Conservation (phyloP, 2,797 vertebrate genomes). For the Mormyrops boulengeri region DNA sequence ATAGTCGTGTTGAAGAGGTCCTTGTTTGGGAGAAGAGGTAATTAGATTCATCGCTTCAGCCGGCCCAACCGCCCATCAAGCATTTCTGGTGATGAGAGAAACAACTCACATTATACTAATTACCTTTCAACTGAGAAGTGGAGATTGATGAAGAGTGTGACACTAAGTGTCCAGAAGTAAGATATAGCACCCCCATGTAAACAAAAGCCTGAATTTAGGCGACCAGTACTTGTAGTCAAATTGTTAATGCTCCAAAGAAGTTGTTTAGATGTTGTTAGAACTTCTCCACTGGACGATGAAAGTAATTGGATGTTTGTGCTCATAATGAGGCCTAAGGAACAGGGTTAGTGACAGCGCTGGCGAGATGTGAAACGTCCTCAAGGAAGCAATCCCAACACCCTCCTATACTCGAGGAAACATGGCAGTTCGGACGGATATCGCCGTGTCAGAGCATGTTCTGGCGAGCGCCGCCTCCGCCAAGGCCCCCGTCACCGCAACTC, state of each 20-base stretch:
- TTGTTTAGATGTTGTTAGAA: background rate
- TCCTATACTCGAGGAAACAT: background rate
- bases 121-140: slow-evolving; percentile 8
- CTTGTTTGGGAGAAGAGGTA: background rate
- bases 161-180: background rate
- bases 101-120: slow-evolving; percentile 12
- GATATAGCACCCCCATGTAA: background rate
- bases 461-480: background rate
- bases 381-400: background rate
- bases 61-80: background rate
- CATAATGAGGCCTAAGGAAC: background rate
- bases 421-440: background rate
- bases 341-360: background rate
- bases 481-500: background rate
- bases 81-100: background rate
- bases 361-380: background rate
- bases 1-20: background rate
- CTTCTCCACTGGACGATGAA: background rate
- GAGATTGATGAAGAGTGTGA: background rate
- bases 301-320: background rate
- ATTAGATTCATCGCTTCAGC: slow-evolving; percentile 8
- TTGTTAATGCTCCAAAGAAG: background rate
- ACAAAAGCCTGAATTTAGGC: background rate
- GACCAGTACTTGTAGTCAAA: background rate
- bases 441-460: background rate